Base-by-base conservation (phyloP, 2,888 invertebrate genomes). In the Beris chalybata region DNA sequence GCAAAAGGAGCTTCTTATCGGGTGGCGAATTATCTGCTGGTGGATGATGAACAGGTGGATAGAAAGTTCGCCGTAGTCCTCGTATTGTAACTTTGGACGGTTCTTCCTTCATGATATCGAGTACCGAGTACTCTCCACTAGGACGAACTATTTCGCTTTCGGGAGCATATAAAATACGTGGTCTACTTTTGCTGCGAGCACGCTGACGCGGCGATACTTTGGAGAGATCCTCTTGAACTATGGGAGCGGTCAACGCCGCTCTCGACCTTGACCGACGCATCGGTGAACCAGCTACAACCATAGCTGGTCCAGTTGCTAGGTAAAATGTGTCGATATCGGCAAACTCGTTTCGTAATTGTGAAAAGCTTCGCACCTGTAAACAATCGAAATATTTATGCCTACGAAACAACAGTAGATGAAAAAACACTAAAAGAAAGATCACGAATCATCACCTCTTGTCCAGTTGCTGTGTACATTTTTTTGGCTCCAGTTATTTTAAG, bases 261-360 rank as follows among this genome's bases (percentile, higher is more conserved):
- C 89, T 81, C 3, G 89, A 87, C 67, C 89, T 81, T 3, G 88
- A 87, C 72, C 89, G 82, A 71, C 89, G 81, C 47, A 87, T 85
- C 0, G 89, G 89, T 0, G 89, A 89, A 76, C 79, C 79, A 56
- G 79, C 78, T 12, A 66, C 69, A 57, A 79, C 76, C 45, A 81
- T 74, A 30, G 79, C 76, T 13, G 79, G 74, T n/a, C 79, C 80
- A 9, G 79, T 79, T 67, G 80, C 78, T 76, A 95, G 83, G 78
- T 94, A 94, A 81, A 96, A 96, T 4, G 93, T 93, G 77, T 95
- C 94, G 64, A 93, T 89, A 74, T 94, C 93, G 12, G 92, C 90
- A 76, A 95, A 93, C 78, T 96, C 96, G 78, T 95, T 93, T 56
- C 95, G 86, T 63, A 97, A 82, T 75, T 96, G 96, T 0, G 95